phyloP scores from a whole-genome alignment of 2,888 invertebrate genomes.

The Caenorhabditis macrosperma region DNA sequence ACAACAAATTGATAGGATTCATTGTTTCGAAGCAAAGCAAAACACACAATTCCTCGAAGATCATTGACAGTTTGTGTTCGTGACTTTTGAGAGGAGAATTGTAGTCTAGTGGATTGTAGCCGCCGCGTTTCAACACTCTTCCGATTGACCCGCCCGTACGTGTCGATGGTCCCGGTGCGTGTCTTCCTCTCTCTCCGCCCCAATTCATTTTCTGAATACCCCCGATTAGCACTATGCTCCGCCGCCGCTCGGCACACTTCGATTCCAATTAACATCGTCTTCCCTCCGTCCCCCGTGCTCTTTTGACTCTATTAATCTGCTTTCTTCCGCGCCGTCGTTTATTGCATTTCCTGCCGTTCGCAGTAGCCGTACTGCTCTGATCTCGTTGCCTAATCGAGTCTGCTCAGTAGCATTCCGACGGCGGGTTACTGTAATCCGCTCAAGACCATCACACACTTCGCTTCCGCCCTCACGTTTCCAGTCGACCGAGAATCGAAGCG shows the following conservation, averaged over 20 bases:
- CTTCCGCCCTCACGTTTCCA: not conserved
- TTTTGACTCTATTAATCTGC: constrained; percentile 36
- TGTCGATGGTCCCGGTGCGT: not conserved
- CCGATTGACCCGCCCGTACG: not conserved
- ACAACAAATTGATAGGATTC: not conserved
- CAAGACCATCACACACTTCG: not conserved
- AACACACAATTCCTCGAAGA: not conserved
- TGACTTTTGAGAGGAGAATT: too few relatives aligned
- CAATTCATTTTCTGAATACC: constrained; percentile 25
- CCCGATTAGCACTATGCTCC: constrained; percentile 23
- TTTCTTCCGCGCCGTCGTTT: constrained; percentile 10
- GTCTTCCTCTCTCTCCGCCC: not conserved
- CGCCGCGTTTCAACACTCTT: too few relatives aligned
- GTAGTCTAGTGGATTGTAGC: too few relatives aligned
- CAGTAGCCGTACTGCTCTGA: not conserved
- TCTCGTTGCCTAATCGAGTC: not conserved
- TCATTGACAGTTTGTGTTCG: too few relatives aligned
- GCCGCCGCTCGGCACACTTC: constrained; percentile 15
- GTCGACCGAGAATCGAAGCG: not conserved
- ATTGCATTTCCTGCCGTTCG: constrained; percentile 10
- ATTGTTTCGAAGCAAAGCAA: not conserved
- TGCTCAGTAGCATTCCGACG: too few relatives aligned
- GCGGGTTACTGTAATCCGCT: not conserved
- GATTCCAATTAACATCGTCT: constrained; percentile 36
- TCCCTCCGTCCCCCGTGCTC: not conserved